Base-by-base conservation (phyloP, 2,797 vertebrate species). In the Hydrocynus forskahlii region DNA sequence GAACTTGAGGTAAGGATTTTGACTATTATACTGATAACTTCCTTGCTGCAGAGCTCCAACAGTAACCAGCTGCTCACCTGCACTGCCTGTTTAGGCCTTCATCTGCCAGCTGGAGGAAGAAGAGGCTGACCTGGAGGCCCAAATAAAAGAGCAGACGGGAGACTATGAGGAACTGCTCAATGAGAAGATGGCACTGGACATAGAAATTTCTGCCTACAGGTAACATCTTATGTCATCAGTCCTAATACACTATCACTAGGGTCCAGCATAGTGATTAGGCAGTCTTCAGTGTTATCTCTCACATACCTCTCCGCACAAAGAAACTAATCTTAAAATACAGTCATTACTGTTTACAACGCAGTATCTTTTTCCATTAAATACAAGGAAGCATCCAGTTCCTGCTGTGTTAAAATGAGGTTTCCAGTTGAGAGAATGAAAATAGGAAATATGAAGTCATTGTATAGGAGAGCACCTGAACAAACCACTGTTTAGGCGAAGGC, bases 191-290 rank as follows among this genome's bases (percentile, higher is more conserved):
- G 90, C 91, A 74, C 91, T 93, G 89, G 92, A 93, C 78, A 90
- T 94, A 75, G 94, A 95, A 87, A 94, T 95, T 4, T 76, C 88
- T 21, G 93, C 93, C 78, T 94, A 94, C 90, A 94, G 94, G 94
- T 94, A 76, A 88, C 85, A 4, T 21, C 75, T 5, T n/a, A 7
- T 60, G 7, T 19, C 6, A 64, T 7, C 13, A 54, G 52, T 8
- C 52, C 14, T 13, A 54, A 19, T 14, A 54, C 4, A 59, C 4
- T 35, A 29, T 35, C 4, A 16, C 35, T 35, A 35, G 23, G 13
- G 52, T 14, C 52, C 4, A 54, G 52, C 52, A 23, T 9, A 29
- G 23, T 63, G 13, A 16, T 29, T 35, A 25, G 19, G 5, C 16
- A n/a, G 55, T 60, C n/a, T 25, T 23, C 12, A 8, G 1, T 48